Evolutionary conservation across 2,797 vertebrate genomes (phyloP), one percentile per base, ranked within the genome.

Genomic region (Cossypha polioptera): DNA sequence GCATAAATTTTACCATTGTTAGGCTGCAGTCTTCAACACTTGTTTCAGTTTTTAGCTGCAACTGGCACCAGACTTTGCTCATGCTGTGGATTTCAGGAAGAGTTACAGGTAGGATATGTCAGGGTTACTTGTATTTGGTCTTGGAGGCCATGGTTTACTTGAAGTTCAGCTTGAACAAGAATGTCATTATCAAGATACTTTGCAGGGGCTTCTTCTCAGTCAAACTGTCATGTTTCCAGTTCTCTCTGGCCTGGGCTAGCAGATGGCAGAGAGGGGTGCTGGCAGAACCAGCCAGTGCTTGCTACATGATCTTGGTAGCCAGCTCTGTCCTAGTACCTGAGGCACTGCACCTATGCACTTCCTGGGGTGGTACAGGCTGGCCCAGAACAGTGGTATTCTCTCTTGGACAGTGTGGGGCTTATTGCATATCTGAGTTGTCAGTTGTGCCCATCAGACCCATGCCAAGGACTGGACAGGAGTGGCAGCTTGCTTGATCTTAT

Each of bases 221-320:
- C 38, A 71, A 77, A 29, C 4, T 29, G 5, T 35, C 6, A 1
- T 38, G 7, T 68, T 74, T 73, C 15, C 11, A 43, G 6, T 77
- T 72, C 16, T 77, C 16, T 71, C 9, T 83, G 59, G 8, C 67
- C 35, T 75, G 62, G 78, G 8, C 54, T 78, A 35, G 40, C 38
- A 3, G 8, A 72, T 38, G 58, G 35, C 33, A 88, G 53, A 57
- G 28, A 22, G 4, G 2, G 25, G 1, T 81, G 43, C 43, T 92
- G 55, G 28, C 28, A 53, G 83, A 62, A 62, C n/a, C 45, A 84
- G 18, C 4, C 26, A 50, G 29, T 54, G 54, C 54, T 88, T 63
- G n/a, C 18, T n/a, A 4, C 25, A 5, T 0, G 0, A 9, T 47
- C 16, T 63, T n/a, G 11, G 50, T 62, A 77, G 43, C 36, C 40